phyloP scores from a whole-genome alignment of 92 coral and sea anemone species.

The Blastomussa wellsi region DNA sequence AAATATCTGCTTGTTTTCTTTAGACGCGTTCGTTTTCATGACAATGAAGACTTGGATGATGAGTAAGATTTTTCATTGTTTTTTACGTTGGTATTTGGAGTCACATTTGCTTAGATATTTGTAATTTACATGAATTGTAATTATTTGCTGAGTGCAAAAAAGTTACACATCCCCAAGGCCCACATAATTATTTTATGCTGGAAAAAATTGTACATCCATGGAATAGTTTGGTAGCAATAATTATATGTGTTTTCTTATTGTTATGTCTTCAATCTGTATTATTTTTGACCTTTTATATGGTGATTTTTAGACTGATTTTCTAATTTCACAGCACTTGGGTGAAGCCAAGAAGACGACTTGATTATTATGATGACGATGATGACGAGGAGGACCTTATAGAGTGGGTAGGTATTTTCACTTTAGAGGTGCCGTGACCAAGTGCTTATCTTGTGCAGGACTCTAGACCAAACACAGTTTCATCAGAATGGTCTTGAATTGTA shows the following conservation, averaged over 20 bases:
- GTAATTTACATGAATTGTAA: no score
- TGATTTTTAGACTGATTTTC: not conserved
- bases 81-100: not conserved
- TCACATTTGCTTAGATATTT: not conserved
- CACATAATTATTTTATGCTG: no score
- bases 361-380: constrained; percentile 67
- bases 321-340: constrained; percentile 56
- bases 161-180: no score
- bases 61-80: constrained; percentile 14
- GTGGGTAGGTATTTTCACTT: constrained; percentile 34
- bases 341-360: constrained; percentile 53
- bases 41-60: constrained; percentile 58
- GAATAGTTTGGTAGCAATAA: no score
- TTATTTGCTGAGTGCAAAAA: no score
- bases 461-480: not conserved
- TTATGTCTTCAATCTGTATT: no score
- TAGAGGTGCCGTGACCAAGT: not conserved
- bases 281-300: no score
- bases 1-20: not conserved
- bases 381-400: constrained; percentile 56
- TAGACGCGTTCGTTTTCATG: constrained; percentile 68
- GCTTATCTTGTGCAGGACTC: not conserved
- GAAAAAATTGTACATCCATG: no score
- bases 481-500: not conserved
- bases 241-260: no score